Evolutionary conservation across 1,140 invertebrate genomes (phyloP).

Genomic region (Drosophila kikkawai): DNA sequence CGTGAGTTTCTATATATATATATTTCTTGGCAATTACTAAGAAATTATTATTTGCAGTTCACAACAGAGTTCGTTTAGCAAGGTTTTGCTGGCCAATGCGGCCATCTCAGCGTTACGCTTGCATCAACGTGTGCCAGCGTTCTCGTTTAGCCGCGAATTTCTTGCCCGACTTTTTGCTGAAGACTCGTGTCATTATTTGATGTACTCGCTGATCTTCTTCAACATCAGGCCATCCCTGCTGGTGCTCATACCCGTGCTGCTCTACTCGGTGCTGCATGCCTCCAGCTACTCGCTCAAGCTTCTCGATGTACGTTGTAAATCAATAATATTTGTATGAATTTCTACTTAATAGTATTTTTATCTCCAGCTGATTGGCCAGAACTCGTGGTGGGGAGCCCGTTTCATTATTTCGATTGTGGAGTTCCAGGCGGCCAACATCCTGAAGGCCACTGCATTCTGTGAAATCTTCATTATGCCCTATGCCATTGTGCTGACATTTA

Average conservation of each 20-base stretch:
- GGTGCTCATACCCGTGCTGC: constrained; percentile 94
- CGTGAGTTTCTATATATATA: constrained; percentile 86
- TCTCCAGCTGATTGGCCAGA: constrained; percentile 92
- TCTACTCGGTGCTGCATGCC: constrained; percentile 96
- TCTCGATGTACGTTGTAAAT: constrained; percentile 92
- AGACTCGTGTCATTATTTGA: constrained; percentile 98
- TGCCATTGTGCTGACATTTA: constrained; percentile 85
- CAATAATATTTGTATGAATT: background rate
- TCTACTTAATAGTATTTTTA: background rate
- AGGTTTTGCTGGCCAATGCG: constrained; percentile 95
- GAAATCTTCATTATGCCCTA: constrained; percentile 98
- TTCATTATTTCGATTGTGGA: constrained; percentile 94
- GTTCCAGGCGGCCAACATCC: constrained; percentile 93
- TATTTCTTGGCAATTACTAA: background rate
- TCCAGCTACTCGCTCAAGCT: constrained; percentile 95
- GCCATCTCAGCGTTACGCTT: constrained; percentile 96
- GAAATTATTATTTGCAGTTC: constrained; percentile 86
- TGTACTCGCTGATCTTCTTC: constrained; percentile 97
- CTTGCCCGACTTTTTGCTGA: constrained; percentile 92
- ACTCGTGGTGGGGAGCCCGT: constrained; percentile 94
- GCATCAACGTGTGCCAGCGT: constrained; percentile 95
- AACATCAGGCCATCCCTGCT: constrained; percentile 94
- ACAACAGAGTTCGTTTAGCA: constrained; percentile 94
- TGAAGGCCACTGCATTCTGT: constrained; percentile 93
- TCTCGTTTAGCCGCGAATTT: constrained; percentile 93